phyloP scores from a whole-genome alignment of 2,888 invertebrate species.

The Megamerina dolium region DNA sequence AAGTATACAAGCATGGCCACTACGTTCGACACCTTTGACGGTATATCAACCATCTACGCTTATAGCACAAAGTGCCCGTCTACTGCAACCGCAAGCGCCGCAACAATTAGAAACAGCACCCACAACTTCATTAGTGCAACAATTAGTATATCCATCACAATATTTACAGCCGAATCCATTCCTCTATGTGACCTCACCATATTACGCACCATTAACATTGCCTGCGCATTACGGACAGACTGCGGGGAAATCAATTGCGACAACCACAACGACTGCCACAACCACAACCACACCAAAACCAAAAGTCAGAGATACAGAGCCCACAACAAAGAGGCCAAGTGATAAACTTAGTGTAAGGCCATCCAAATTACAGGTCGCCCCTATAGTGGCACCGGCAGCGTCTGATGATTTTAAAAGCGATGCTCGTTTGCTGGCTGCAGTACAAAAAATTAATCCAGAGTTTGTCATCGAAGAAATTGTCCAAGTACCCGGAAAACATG shows the following conservation, averaged over 20 bases:
- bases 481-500: conserved; percentile 35
- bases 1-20: conserved; percentile 40
- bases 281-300: conserved; percentile 17
- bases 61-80: conserved; percentile 9
- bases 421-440: conserved; percentile 32
- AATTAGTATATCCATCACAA: not conserved
- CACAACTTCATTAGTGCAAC: not conserved
- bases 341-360: conserved; percentile 18
- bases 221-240: not conserved
- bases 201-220: not conserved
- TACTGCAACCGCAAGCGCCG: too few relatives aligned
- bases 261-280: conserved; percentile 2
- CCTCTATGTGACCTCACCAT: not conserved
- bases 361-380: conserved; percentile 25
- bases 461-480: conserved; percentile 44
- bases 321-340: conserved; percentile 27
- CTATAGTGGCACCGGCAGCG: not conserved
- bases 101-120: too few relatives aligned
- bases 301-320: conserved; percentile 25
- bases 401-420: conserved; percentile 31
- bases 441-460: conserved; percentile 38
- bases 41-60: conserved; percentile 13
- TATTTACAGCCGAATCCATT: not conserved
- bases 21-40: conserved; percentile 13
- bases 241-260: conserved; percentile 10